These are phyloP conservation scores for Drosophila bocqueti DNA, from an alignment of 1,140 invertebrate genomes.

Conservation along the genomic window DNA sequence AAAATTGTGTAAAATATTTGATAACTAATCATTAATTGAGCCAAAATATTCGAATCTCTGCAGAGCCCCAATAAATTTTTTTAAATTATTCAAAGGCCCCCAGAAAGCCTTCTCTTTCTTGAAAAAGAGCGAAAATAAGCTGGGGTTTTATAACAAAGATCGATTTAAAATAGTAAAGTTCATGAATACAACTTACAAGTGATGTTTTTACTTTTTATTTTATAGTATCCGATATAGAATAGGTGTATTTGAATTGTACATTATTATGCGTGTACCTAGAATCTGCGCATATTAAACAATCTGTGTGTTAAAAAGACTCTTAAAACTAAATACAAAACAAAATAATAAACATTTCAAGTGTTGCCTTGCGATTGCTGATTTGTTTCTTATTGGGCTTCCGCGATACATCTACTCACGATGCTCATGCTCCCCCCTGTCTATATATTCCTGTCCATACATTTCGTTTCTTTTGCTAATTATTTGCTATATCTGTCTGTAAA, in stretches of 20 bases:
- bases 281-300: conserved; percentile 75
- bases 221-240: conserved; percentile 69
- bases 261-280: conserved; percentile 73
- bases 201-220: conserved; percentile 60
- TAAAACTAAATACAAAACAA: conserved; percentile 83
- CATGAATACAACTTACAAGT: too few species aligned
- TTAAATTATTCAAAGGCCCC: too few species aligned
- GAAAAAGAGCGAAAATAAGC: background rate
- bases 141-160: too few species aligned
- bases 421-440: conserved; percentile 26
- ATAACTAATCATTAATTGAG: too few species aligned
- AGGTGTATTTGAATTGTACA: conserved; percentile 77
- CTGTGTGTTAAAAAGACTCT: conserved; percentile 73
- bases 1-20: too few species aligned
- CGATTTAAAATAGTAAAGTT: background rate
- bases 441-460: conserved; percentile 57
- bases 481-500: conserved; percentile 60
- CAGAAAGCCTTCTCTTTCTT: too few species aligned
- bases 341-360: conserved; percentile 81
- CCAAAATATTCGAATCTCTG: too few species aligned
- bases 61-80: too few species aligned
- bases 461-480: conserved; percentile 66
- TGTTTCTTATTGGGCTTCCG: conserved; percentile 43
- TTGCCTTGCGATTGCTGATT: conserved; percentile 58
- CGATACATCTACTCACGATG: conserved; percentile 8